These are phyloP conservation scores for Adrianichthys oophorus DNA, from an alignment of 2,797 vertebrate species.

Conservation along the genomic window DNA sequence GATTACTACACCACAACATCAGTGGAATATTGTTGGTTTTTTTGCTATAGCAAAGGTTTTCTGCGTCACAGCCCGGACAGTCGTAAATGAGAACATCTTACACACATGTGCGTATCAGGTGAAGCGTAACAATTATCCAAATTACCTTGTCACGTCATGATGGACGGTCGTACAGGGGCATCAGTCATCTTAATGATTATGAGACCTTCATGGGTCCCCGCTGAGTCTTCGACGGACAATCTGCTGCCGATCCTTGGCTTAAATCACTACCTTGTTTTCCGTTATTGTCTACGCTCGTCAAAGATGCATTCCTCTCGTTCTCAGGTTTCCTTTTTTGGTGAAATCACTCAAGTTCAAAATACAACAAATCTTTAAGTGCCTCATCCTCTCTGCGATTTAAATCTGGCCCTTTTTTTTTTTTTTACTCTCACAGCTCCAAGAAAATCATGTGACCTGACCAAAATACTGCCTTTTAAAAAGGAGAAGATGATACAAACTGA, in stretches of 20 bases:
- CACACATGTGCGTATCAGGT: conserved; percentile 29
- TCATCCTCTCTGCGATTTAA: conserved; percentile 23
- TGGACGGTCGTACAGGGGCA: conserved; percentile 40
- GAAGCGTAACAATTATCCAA: conserved; percentile 27
- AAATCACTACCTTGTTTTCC: conserved; percentile 35
- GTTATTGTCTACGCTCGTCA: conserved; percentile 4
- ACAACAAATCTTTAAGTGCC: conserved; percentile 4
- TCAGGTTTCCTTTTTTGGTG: no score
- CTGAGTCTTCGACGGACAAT: conserved; percentile 54
- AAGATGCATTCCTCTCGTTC: conserved; percentile 1
- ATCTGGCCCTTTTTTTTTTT: conserved; percentile 6
- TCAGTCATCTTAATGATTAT: conserved; percentile 60
- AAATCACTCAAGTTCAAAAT: neutral
- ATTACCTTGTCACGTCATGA: conserved; percentile 49
- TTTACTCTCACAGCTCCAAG: conserved; percentile 9
- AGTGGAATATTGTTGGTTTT: conserved; percentile 40
- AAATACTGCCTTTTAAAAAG: conserved; percentile 17
- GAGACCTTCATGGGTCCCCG: conserved; percentile 59
- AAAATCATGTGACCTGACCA: conserved; percentile 34
- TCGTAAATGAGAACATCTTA: conserved; percentile 16
- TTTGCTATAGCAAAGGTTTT: conserved; percentile 10
- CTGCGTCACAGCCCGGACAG: conserved; percentile 12
- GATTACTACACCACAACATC: conserved; percentile 1
- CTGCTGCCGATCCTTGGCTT: conserved; percentile 22
- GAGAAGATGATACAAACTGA: conserved; percentile 23